Conservation (phyloP, 2,113 vertebrate species). For the Leptobrachium leishanense region DNA sequence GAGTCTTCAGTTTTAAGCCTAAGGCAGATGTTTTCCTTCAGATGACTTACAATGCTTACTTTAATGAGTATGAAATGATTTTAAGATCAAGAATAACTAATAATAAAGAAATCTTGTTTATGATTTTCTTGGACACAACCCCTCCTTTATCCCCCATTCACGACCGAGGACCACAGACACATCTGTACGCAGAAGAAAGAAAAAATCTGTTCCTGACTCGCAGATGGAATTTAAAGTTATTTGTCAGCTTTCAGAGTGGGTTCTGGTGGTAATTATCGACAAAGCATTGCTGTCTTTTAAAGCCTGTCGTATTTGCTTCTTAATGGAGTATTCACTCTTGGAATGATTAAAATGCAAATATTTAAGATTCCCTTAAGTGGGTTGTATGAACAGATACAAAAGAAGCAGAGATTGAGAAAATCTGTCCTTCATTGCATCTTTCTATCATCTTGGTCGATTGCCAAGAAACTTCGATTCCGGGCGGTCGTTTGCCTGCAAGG, state of each 20-base stretch:
- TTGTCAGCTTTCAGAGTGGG: constrained; percentile 10
- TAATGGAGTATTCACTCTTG: constrained; percentile 15
- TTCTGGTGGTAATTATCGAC: constrained; percentile 34
- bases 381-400: constrained; percentile 5
- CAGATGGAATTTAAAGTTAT: constrained; percentile 34
- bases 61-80: constrained; percentile 10
- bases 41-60: background rate
- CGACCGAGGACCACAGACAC: constrained; percentile 13
- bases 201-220: background rate
- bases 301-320: constrained; percentile 8
- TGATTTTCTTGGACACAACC: constrained; percentile 7
- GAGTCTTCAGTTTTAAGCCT: background rate
- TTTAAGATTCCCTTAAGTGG: constrained; percentile 20
- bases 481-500: too few relatives aligned
- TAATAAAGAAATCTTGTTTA: constrained; percentile 22
- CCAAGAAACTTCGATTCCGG: too few relatives aligned
- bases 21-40: constrained; percentile 13
- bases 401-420: too few relatives aligned
- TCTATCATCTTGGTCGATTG: too few relatives aligned
- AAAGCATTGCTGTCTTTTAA: constrained; percentile 6
- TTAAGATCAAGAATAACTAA: constrained; percentile 20
- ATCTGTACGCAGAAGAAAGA: constrained; percentile 14
- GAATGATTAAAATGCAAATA: constrained; percentile 47
- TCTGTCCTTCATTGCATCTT: too few relatives aligned
- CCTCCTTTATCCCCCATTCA: background rate